These are phyloP conservation scores for Cetonia aurata DNA, from an alignment of 2,888 invertebrate genomes.

Conservation along the genomic window DNA sequence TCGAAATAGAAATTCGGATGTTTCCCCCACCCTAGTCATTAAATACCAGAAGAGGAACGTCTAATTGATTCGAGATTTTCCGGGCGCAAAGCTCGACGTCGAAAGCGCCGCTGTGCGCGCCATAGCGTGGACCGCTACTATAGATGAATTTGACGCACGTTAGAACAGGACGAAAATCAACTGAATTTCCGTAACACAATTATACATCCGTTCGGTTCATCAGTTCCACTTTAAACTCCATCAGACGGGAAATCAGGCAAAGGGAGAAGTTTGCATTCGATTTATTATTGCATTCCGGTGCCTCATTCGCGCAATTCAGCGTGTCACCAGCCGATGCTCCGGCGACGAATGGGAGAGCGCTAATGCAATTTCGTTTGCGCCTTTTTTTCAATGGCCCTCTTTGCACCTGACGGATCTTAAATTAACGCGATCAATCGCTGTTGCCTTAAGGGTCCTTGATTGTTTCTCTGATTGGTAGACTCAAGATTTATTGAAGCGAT, in stretches of 20 bases:
- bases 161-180: slow-evolving; percentile 50
- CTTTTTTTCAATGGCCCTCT: slow-evolving; percentile 18
- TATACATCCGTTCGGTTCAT: slow-evolving; percentile 51
- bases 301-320: slow-evolving; percentile 42
- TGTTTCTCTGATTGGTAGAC: no score
- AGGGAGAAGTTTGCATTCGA: slow-evolving; percentile 49
- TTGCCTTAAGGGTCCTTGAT: no score
- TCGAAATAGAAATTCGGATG: neutral
- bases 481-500: no score
- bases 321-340: slow-evolving; percentile 28
- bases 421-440: slow-evolving; percentile 2
- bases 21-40: neutral
- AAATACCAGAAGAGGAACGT: neutral
- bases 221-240: slow-evolving; percentile 51
- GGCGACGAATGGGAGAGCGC: slow-evolving; percentile 36
- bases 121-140: neutral
- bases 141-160: slow-evolving; percentile 51
- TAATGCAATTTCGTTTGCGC: slow-evolving; percentile 33
- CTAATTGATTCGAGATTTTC: slow-evolving; percentile 22
- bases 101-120: no score
- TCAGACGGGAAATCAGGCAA: slow-evolving; percentile 49
- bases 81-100: neutral
- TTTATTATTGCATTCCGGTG: slow-evolving; percentile 50
- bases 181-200: slow-evolving; percentile 51
- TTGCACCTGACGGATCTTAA: slow-evolving; percentile 23